These are phyloP conservation scores for Drosophila pandora DNA, from an alignment of 1,140 invertebrate genomes.

Conservation along the genomic window DNA sequence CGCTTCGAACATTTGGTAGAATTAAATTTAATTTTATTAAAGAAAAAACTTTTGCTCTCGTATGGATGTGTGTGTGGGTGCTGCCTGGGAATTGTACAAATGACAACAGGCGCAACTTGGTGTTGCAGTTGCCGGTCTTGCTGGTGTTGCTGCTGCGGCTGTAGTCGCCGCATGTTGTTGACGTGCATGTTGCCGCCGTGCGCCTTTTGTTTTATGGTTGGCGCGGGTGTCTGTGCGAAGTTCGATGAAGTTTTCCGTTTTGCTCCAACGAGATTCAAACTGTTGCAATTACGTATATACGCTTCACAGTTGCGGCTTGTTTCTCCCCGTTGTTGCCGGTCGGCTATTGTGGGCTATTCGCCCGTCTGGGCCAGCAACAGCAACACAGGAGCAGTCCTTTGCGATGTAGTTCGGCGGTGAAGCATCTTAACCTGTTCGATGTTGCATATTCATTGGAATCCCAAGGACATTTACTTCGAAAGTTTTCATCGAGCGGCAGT, in stretches of 20 bases:
- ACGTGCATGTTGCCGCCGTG: constrained; percentile 67
- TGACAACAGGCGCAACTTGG: constrained; percentile 70
- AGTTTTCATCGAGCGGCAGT: constrained; percentile 26
- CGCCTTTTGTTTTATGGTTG: constrained; percentile 71
- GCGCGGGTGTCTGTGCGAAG: constrained; percentile 51
- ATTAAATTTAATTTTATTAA: constrained; percentile 82
- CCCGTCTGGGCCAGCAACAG: constrained; percentile 2
- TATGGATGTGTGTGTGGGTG: constrained; percentile 29
- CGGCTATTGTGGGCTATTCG: constrained; percentile 18
- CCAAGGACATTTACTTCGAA: constrained; percentile 28
- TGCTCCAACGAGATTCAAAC: constrained; percentile 61
- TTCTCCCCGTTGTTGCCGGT: constrained; percentile 25
- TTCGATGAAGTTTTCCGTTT: constrained; percentile 70
- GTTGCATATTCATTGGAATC: constrained; percentile 37
- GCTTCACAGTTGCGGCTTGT: constrained; percentile 10
- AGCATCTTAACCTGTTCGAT: constrained; percentile 40
- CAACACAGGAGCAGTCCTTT: constrained; percentile 16
- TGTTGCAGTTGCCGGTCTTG: constrained; percentile 37
- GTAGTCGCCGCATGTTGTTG: constrained; percentile 72
- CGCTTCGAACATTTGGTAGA: constrained; percentile 63
- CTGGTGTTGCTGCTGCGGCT: constrained; percentile 34
- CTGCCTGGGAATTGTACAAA: constrained; percentile 74
- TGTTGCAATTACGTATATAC: constrained; percentile 62
- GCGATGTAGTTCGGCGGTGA: background rate
- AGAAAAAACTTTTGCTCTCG: constrained; percentile 70